Evolutionary conservation across 2,113 vertebrate species (phyloP), one percentile per base, ranked within the genome.

Genomic region (Emydura subglobosa): DNA sequence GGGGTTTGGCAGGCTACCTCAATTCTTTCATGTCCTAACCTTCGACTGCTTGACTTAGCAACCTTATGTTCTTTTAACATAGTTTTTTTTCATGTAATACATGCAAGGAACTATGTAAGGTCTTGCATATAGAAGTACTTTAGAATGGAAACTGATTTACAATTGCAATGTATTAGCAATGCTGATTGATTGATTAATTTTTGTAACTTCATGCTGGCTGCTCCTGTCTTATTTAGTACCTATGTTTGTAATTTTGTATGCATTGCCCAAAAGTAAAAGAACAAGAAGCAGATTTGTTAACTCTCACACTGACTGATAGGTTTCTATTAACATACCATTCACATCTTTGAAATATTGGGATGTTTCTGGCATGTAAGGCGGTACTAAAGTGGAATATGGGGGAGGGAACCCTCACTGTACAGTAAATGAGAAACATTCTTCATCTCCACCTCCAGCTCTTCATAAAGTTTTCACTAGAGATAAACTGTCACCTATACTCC

Each of bases 21-120:
- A 50, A 59, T 39, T 50, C 21, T 61, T 11, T 65, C 24, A 4
- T 82, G 47, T 79, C 49, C 13, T 0, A 3, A 1, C 27, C 25
- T 85, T n/a, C n/a, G 11, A 47, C 42, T 47, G 12, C 29, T 72
- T 85, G 25, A 85, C 25, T n/a, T 65, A 22, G 24, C 3, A 84
- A 47, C 0, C 39, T 78, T 0, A 1, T 1, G 0, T 11, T 14
- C 79, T 59, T 39, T 39, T 12, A 10, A 76, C 17, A 24, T 1
- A 74, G 39, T 19, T 61, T 59, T 47, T 47, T 1, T 14, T 21
- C 81, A 44, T 16, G 14, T 13, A 7, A 1, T 13, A 61, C 79
- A 88, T 57, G 72, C 3, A 2, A 25, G 17, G 24, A 14, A 19
- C 25, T 2, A 27, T 94, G 5, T 14, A 11, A 91, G 25, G 2